Evolutionary conservation across 30 jellyfish, hydroid and myxozoan genomes (phyloP).

Genomic region (Hydractinia echinata): DNA sequence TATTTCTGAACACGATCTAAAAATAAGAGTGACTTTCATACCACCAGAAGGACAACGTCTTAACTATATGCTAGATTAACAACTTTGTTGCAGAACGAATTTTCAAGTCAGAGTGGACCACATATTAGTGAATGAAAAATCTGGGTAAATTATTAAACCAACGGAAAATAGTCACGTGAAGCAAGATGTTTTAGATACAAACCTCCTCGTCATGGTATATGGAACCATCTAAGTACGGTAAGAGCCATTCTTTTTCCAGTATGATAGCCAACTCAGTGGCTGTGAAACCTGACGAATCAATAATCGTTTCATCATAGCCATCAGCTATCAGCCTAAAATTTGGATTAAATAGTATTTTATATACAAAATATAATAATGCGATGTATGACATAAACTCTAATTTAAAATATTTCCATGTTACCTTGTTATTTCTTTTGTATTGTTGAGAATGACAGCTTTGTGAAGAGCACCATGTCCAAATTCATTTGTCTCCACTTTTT

Average conservation of each 20-base stretch:
- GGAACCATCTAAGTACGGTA: constrained; percentile 19
- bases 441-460: constrained; percentile 26
- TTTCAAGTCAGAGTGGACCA: no score
- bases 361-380: neutral
- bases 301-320: neutral
- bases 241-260: constrained; percentile 20
- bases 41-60: no score
- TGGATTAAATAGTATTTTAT: no score
- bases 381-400: neutral
- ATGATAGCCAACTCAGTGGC: constrained; percentile 33
- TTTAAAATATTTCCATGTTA: neutral
- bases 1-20: no score
- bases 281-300: constrained; percentile 25
- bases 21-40: no score
- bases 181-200: neutral
- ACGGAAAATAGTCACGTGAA: no score
- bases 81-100: no score
- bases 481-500: neutral
- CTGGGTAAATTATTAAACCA: no score
- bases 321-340: constrained; percentile 15
- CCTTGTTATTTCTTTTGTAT: constrained; percentile 11
- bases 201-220: neutral
- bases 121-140: no score
- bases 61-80: no score
- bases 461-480: constrained; percentile 25